Evolutionary conservation across 1,140 invertebrate genomes (phyloP), one percentile per base, ranked within the genome.

Genomic region (Agrypnia vestita): DNA sequence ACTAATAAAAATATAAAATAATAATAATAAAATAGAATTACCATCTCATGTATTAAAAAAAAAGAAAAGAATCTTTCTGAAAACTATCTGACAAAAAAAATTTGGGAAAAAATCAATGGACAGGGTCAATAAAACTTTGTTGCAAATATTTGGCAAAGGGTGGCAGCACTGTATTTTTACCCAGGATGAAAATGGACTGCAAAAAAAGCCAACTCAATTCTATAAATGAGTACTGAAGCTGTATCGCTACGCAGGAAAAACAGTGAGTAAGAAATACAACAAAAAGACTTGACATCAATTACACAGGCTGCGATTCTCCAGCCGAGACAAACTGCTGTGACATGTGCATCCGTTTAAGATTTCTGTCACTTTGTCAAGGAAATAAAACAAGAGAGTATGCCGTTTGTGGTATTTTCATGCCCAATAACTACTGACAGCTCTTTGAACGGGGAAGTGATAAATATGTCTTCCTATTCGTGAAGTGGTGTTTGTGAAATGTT

Each of bases 271-370:
- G 8, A 35, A 19, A 35, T 35, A 17, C 15, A 47, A 49, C 10
- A 49, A 71, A 47, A 49, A 64, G 19, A 4, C 47, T 71, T 12
- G 4, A 64, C 44, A 78, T 67, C 76, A 78, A 78, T 78, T 78
- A 69, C 49, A 59, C 76, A 35, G 76, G 4, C 12, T 13, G 49
- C 19, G 44, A 8, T 51, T 49, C 44, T 35, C 25, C 43, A 62
- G 19, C 15, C 49, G 21, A 53, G 76, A 43, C 44, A 78, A 78
- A 67, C 44, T 17, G 59, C 13, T 25, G 62, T 78, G 76, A 78
- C 62, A 78, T 53, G 44, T 69, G 64, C 76, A 78, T 78, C 76
- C 76, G 76, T 78, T 76, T 78, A 46, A 67, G 49, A 67, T 69
- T 55, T 53, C 47, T 71, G 76, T 62, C 76, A 78, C 61, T 53